These are phyloP conservation scores for Pagrus major DNA, from an alignment of 2,113 vertebrate species.

Conservation along the genomic window DNA sequence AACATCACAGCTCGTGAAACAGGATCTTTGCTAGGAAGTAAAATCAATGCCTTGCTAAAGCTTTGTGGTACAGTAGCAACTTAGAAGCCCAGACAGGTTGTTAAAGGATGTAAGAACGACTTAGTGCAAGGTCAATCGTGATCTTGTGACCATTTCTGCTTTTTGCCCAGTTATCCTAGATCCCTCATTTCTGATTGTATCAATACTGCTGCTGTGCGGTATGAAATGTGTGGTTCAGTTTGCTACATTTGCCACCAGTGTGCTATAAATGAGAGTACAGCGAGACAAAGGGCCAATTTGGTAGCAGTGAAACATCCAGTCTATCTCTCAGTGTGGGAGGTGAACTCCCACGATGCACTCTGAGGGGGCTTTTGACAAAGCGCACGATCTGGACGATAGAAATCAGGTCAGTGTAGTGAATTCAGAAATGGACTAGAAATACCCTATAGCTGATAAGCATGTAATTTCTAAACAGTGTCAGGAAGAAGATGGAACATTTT, in stretches of 20 bases:
- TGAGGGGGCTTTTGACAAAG: slow-evolving; percentile 33
- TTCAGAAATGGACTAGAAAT: slow-evolving; percentile 45
- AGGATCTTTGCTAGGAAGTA: slow-evolving; percentile 28
- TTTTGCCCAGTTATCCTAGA: slow-evolving; percentile 18
- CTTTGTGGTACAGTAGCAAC: slow-evolving; percentile 16
- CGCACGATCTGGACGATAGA: slow-evolving; percentile 21
- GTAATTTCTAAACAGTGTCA: neutral
- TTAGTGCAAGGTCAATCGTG: slow-evolving; percentile 50
- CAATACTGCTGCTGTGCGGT: slow-evolving; percentile 35
- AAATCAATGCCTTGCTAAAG: slow-evolving; percentile 24
- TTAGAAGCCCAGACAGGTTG: slow-evolving; percentile 19
- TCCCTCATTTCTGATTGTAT: slow-evolving; percentile 33
- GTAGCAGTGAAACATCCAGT: slow-evolving; percentile 63
- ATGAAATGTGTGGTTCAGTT: slow-evolving; percentile 38
- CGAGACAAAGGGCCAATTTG: slow-evolving; percentile 71
- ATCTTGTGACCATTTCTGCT: slow-evolving; percentile 36
- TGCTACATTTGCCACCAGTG: slow-evolving; percentile 66
- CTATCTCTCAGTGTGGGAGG: slow-evolving; percentile 53
- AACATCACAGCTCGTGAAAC: slow-evolving; percentile 15
- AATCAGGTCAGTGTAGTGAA: slow-evolving; percentile 63
- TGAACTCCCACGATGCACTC: slow-evolving; percentile 36
- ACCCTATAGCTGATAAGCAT: neutral
- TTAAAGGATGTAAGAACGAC: slow-evolving; percentile 42
- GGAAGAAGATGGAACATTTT: slow-evolving; percentile 1
- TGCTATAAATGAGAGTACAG: slow-evolving; percentile 66